Evolutionary conservation across 2,113 vertebrate species (phyloP), one percentile per base, ranked within the genome.

Genomic region (Ascaphus truei): DNA sequence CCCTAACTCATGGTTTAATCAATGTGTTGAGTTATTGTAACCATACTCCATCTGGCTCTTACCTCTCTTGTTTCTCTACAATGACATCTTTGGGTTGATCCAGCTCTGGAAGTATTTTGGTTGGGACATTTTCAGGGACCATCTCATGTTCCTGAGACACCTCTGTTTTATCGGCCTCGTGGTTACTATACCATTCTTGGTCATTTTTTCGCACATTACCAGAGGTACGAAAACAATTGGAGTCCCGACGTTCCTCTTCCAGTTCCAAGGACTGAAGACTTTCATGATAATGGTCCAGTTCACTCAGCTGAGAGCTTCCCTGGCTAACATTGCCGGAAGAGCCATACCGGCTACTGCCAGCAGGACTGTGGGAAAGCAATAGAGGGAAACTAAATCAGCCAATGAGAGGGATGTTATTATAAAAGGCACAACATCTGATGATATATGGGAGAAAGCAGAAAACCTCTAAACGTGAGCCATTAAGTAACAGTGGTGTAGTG

Each of bases 301-400:
- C 97, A 64, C 96, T 98, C 26, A 94, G 86, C 66, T 95, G 95
- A 75, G 95, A 97, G 80, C 96, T 98, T 60, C 86, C 91, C 83
- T 95, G 95, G 84, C 96, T 99, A 77, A 98, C 86, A 72, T 97
- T 96, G 76, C 95, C 95, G 39, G 97, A 98, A 43, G 96, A 99
- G 52, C 93, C 90, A 26, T 93, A 96, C 73, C 86, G 93, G 87
- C 94, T 98, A 81, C 95, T 97, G 82, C 93, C 90, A 83, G 85
- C 89, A 53, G 96, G 95, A 87, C 96, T 98, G 81, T 57, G 79
- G 79, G 79, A 68, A 61, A 85, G 31, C 1, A 73, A 81, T 53
- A 55, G 43, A 72, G 4, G 23, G 60, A 80, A 27, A 74, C 41
- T 20, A 58, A 62, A 18, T 39, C 5, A 13, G 3, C 37, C 31